Base-by-base conservation (phyloP, 2,888 invertebrate species). In the Latheticus oryzae region DNA sequence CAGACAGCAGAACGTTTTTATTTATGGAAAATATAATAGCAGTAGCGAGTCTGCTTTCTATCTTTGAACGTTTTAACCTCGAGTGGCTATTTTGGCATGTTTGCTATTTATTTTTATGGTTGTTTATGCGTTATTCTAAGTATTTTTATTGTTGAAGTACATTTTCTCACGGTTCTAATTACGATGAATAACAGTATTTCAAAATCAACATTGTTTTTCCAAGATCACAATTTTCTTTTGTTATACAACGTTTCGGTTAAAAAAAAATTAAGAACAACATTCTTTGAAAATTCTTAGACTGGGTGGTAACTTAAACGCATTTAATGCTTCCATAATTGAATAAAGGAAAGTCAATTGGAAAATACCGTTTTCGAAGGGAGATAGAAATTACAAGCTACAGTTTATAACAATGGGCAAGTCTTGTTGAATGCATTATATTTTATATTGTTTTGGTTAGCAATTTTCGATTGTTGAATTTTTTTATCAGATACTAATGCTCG, bases 91-190 rank as follows among this genome's bases (percentile, higher is more conserved):
- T 43, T 43, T 42, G 28, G 28, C 30, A 30, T 17, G 30, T 19
- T 17, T 43, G 30, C 43, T 30, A 17, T 30, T 30, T 28, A 30
- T 38, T 38, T 23, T 38, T 23, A 38, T 38, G 23, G 23, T 38
- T 38, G 38, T 38, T 23, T 30, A 43, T 17, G 43, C 19, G 30
- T 19, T 30, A 30, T 43, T 19, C 28, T 19, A 13, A 12, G n/a
- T 11, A 45, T 45, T 45, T 16, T 48, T 37, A 50, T 50, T 52
- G 52, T 52, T 52, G n/a, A 2, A 28, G 32, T 28, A 13, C 28
- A 43, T 30, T 30, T 40, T 42, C 33, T 11, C 42, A 56, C 42
- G 42, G 40, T 40, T 56, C 32, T 56, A 56, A 56, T 56, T 56
- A 38, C 50, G 23, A 19, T 17, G 24, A 50, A 50, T 56, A 48